Evolutionary conservation across 2,113 vertebrate genomes (phyloP), one percentile per base, ranked within the genome.

Genomic region (Piliocolobus tephrosceles): DNA sequence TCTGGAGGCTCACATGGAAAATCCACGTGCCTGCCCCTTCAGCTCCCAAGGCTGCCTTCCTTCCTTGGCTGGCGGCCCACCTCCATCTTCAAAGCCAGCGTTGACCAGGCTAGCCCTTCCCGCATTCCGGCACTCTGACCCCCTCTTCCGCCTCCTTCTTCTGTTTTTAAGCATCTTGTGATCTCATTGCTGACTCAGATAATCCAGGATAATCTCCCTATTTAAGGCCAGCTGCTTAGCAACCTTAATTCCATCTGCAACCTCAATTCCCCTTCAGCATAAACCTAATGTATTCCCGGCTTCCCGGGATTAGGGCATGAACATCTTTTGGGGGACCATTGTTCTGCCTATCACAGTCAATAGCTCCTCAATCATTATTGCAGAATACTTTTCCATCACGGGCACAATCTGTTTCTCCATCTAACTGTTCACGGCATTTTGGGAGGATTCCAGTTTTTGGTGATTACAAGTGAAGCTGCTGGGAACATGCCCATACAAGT

Each of bases 351-450:
- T 18, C 25, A 5, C 5, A 10, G 2, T 78, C 35, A 0, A 14
- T 7, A 43, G 4, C 45, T 47, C 72, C 9, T 5, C 40, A 6
- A 81, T 47, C 23, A 43, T 52, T 30, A 13, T 3, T 35, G 38
- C 18, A 3, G 3, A 2, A 8, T 3, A 1, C 32, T 23, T 70
- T 45, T 23, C 43, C 6, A 1, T 55, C 9, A 30, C 0, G 0
- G 0, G 8, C 85, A 5, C 70, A 3, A 20, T 35, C 27, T 7
- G 27, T 32, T 52, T 52, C 8, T 6, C 66, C 12, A 0, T 6
- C 14, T 6, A 18, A 0, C 12, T 25, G 6, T 32, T 0, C 20
- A 9, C 0, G 7, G 47, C 7, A 47, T 0, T 9, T 11, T 7
- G 52, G 40, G 32, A 8, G 50, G 50, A 20, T 45, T 23, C 25